Evolutionary conservation across 2,797 vertebrate genomes (phyloP), one percentile per base, ranked within the genome.

Genomic region (Cossypha polioptera): DNA sequence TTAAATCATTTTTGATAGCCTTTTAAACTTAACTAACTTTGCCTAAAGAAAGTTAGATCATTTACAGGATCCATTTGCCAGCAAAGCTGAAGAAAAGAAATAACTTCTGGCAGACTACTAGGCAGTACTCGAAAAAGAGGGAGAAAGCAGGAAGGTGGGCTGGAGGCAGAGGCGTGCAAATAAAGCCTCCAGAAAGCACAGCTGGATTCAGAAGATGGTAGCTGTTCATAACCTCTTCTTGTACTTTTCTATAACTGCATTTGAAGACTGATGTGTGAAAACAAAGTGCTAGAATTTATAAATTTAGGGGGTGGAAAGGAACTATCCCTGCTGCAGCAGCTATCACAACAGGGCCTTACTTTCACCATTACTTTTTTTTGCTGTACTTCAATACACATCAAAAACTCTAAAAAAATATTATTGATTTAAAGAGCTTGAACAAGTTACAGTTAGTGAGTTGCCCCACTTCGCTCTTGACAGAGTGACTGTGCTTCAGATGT

Each of bases 21-120:
- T 91, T 92, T 96, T 86, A 89, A 95, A 71, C 48, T 92, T 91
- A 90, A 94, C 63, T 92, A 94, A 74, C 85, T 86, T 87, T 54
- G 75, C 75, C 81, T 83, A 91, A 80, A 96, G 95, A 79, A 86
- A 94, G 81, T 74, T 31, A 86, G 29, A 83, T 53, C 67, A 77
- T 89, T 95, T 94, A 94, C n/a, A 71, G 50, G 50, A 86, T 40
- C 42, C 69, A 71, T 75, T 72, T 92, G 43, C 79, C 83, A 75
- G 76, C 53, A 84, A 81, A 74, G 63, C 62, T 61, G 43, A 92
- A 86, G 42, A 55, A 25, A 88, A 11, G 65, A 86, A 94, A 51
- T 69, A 68, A 78, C 43, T 74, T 77, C 40, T 66, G 47, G 38
- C 28, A 78, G 28, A 88, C 69, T 19, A 51, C 21, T 42, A 76